These are phyloP conservation scores for Leptodirus hochenwartii DNA, from an alignment of 2,888 invertebrate genomes.

Conservation along the genomic window DNA sequence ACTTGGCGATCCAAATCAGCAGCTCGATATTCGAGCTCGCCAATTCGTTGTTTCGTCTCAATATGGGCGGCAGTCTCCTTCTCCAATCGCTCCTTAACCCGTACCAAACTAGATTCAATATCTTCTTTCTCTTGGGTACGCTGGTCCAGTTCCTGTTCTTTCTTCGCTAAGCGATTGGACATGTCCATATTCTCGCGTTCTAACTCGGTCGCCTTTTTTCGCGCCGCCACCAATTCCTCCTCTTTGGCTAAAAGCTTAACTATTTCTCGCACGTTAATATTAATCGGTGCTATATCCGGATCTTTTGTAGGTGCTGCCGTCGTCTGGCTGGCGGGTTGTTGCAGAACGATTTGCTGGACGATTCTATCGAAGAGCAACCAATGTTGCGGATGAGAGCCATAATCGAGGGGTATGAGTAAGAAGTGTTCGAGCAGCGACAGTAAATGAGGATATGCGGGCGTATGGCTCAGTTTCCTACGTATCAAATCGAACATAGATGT, in stretches of 20 bases:
- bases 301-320: constrained; percentile 32
- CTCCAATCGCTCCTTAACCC: constrained; percentile 75
- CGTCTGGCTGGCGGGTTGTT: constrained; percentile 32
- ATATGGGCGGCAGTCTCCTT: constrained; percentile 76
- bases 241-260: constrained; percentile 84
- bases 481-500: constrained; percentile 82
- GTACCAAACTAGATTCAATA: constrained; percentile 60
- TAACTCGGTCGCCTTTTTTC: constrained; percentile 69
- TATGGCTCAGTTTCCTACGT: constrained; percentile 73
- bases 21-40: constrained; percentile 36
- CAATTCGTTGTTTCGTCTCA: constrained; percentile 63
- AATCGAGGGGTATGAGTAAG: constrained; percentile 68
- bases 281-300: constrained; percentile 69
- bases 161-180: constrained; percentile 71
- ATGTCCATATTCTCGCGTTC: constrained; percentile 81
- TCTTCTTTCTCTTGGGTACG: constrained; percentile 86
- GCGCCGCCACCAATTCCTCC: constrained; percentile 75
- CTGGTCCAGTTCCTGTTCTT: constrained; percentile 82
- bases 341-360: constrained; percentile 82
- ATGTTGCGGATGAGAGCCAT: constrained; percentile 73
- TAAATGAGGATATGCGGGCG: constrained; percentile 85
- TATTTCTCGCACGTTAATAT: constrained; percentile 81
- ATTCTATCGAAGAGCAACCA: constrained; percentile 91
- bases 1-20: constrained; percentile 37
- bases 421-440: constrained; percentile 80